These are phyloP conservation scores for Noctua janthina DNA, from an alignment of 2,888 invertebrate species.

Conservation along the genomic window DNA sequence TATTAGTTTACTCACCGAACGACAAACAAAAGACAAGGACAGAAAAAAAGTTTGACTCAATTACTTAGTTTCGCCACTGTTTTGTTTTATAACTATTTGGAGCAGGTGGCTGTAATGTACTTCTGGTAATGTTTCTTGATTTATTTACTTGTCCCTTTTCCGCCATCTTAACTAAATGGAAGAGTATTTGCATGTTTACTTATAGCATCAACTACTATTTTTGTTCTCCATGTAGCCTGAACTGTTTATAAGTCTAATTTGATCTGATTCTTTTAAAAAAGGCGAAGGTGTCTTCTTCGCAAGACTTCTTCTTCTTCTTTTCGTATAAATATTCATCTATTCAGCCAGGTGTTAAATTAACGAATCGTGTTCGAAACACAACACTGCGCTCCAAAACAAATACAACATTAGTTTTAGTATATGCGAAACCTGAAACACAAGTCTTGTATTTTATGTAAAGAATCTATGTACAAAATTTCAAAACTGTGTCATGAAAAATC, in stretches of 20 bases:
- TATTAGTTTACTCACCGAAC: conserved; percentile 54
- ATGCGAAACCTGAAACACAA: no score
- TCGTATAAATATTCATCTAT: no score
- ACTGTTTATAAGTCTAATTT: background rate
- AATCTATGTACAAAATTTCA: no score
- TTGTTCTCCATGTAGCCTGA: background rate
- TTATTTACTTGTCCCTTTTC: conserved; percentile 32
- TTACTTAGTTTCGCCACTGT: conserved; percentile 46
- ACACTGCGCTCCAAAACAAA: no score
- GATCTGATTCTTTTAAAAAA: background rate
- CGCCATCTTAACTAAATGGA: background rate
- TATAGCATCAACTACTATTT: background rate
- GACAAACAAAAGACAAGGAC: conserved; percentile 50
- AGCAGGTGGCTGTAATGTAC: conserved; percentile 28
- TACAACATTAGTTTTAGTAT: no score
- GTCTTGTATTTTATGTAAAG: no score
- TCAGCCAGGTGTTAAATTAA: no score
- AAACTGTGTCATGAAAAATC: no score
- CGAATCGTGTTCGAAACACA: no score
- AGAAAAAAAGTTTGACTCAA: conserved; percentile 47
- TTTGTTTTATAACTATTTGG: conserved; percentile 31
- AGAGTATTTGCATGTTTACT: conserved; percentile 27
- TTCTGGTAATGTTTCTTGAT: conserved; percentile 36
- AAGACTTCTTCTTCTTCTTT: no score
- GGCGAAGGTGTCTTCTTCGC: no score